Evolutionary conservation across 2,888 invertebrate genomes (phyloP).

Genomic region (Tolmerus cingulatus): DNA sequence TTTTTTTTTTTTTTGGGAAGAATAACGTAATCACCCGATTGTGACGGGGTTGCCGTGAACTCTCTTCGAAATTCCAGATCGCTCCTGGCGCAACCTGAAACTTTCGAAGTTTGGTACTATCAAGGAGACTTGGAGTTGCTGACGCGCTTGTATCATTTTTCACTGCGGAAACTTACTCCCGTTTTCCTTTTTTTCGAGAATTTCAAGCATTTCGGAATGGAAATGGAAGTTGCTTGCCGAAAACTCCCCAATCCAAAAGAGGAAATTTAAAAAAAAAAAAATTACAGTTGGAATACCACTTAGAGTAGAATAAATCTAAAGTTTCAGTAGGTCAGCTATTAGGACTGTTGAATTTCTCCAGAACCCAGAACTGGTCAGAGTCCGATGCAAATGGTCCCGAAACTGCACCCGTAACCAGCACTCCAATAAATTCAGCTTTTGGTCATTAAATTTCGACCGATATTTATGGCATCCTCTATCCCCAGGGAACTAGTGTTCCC

Average conservation of each 20-base stretch:
- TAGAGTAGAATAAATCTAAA: neutral
- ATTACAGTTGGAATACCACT: neutral
- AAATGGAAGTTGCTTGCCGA: neutral
- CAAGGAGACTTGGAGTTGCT: neutral
- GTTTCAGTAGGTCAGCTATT: neutral
- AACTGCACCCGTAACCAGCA: neutral
- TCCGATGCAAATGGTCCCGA: neutral
- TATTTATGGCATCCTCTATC: conserved; percentile 23
- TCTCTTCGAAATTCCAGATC: neutral
- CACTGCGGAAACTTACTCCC: neutral
- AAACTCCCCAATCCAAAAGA: neutral
- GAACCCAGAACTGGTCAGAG: neutral
- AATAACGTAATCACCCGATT: neutral
- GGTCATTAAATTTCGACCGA: conserved; percentile 37
- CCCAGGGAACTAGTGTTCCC: neutral
- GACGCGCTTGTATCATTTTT: neutral
- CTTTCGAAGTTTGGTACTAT: neutral
- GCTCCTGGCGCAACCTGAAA: neutral
- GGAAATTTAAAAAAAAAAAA: neutral
- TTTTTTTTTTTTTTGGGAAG: neutral
- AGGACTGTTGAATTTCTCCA: neutral
- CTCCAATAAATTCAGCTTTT: conserved; percentile 41
- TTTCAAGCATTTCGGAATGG: neutral
- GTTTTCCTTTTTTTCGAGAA: neutral
- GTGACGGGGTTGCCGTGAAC: neutral